These are phyloP conservation scores for Lasius platythorax DNA, from an alignment of 2,888 invertebrate genomes.

Conservation along the genomic window DNA sequence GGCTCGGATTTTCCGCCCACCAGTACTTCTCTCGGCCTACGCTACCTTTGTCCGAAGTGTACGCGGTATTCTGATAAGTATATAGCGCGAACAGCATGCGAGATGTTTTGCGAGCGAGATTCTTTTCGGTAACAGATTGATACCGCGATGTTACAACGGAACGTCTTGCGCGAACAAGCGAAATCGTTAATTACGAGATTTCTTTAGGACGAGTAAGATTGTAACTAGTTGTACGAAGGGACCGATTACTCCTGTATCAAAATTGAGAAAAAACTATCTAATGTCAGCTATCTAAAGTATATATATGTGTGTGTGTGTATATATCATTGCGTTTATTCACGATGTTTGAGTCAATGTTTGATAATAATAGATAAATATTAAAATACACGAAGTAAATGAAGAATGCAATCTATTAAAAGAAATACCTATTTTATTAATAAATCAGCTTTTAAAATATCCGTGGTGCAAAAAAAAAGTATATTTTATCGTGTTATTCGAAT, in stretches of 20 bases:
- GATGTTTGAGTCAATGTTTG: neutral
- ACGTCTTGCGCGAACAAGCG: neutral
- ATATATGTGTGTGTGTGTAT: no score
- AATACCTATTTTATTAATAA: neutral
- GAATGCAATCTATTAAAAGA: neutral
- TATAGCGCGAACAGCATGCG: neutral
- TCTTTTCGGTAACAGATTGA: constrained; percentile 16
- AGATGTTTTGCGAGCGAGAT: neutral
- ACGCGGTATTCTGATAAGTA: neutral
- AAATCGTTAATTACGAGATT: neutral
- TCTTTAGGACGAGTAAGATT: neutral
- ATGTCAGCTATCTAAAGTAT: no score
- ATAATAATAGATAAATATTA: neutral
- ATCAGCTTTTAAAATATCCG: constrained; percentile 28
- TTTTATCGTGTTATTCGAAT: constrained; percentile 29
- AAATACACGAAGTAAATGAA: neutral
- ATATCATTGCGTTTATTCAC: neutral
- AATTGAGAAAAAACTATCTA: neutral
- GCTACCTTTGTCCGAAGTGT: constrained; percentile 21
- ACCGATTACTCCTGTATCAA: neutral
- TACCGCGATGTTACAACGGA: neutral
- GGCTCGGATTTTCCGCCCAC: constrained; percentile 41
- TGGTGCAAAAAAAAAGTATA: neutral
- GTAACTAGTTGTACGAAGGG: neutral
- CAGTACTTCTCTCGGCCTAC: constrained; percentile 11